Evolutionary conservation across 2,113 vertebrate genomes (phyloP), one percentile per base, ranked within the genome.

Genomic region (Ptilorrhoa leucosticta): DNA sequence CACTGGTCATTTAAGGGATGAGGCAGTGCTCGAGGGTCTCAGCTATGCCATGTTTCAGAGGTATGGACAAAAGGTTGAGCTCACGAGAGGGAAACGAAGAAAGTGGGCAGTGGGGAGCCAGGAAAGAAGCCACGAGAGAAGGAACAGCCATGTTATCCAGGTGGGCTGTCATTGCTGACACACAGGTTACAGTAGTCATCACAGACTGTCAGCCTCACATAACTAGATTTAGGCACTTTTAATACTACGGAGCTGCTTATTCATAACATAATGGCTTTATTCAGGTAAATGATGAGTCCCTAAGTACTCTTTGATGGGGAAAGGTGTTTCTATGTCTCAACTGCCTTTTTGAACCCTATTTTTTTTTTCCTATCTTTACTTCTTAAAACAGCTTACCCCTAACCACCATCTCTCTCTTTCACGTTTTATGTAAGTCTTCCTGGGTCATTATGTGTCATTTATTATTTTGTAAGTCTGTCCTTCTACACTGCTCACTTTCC

Each of bases 131-230:
- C 0, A 0, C 3, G 4, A 78, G 26, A 22, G 63, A 81, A 86
- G 3, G 54, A 35, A 2, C 0, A 1, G 24, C 6, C 1, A 0
- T 13, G 7, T 17, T 51, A 45, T 7, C 13, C 21, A 40, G 24
- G 11, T 51, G 33, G 24, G 21, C 30, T 83, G 15, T 27, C 30
- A 7, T 14, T 31, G 17, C 26, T 73, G 28, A 7, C 24, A 54
- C 15, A 58, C 1, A 35, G 15, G 10, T 72, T 66, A 7, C 51
- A 22, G 21, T 6, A 45, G 24, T 58, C 39, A 18, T 26, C 27
- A 53, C 22, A 60, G 60, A 57, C 30, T 45, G 5, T 13, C 24
- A 48, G 13, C 28, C 19, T 81, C 48, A 23, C 5, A 12, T 6
- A 18, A 3, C 15, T 27, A 77, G 16, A 42, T 26, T 83, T 31